A percentile compares a stretch with the other conserved stretches of the same genome.
phyloP scores from a whole-genome alignment of 2,113 vertebrate species.

The human (Homo sapiens) region GRCh38 chr3:122914501-122915000 shows the following conservation, averaged over 20 bases:
- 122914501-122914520: not conserved
- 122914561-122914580: not conserved
- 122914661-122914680: not conserved
- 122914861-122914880: not conserved
- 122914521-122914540: not conserved
- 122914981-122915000: not conserved
- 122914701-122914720: not conserved
- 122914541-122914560: not conserved
- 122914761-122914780: not conserved
- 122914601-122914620: not conserved
- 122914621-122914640: not conserved
- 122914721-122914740: not conserved
- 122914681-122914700: not conserved
- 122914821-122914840: not conserved
- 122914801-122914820: not conserved
- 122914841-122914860: not conserved
- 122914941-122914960: not conserved
- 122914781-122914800: not conserved
- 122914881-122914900: not conserved
- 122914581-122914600: not conserved
- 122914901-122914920: not conserved
- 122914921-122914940: not conserved
- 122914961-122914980: not conserved
- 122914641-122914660: not conserved
- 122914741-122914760: not conserved